phyloP scores from a whole-genome alignment of 2,888 invertebrate species.

The Phengaris alcon region DNA sequence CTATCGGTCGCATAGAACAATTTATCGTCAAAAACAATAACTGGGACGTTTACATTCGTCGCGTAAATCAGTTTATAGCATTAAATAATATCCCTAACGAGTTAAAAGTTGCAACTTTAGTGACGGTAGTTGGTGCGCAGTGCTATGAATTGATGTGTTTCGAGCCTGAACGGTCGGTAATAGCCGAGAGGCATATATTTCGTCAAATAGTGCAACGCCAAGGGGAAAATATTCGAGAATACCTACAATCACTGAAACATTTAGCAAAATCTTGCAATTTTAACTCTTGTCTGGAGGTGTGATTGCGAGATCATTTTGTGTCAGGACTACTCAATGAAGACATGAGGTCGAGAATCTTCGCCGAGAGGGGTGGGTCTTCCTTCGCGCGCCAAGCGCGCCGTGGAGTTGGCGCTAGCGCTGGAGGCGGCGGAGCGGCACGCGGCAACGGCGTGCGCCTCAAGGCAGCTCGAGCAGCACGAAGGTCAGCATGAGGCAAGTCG shows the following conservation, averaged over 20 bases:
- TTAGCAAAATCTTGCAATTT: background rate
- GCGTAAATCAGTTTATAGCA: no score
- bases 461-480: constrained; percentile 25
- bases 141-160: background rate
- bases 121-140: background rate
- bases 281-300: background rate
- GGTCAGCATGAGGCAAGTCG: no score
- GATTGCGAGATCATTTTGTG: constrained; percentile 35
- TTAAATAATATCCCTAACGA: no score
- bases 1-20: no score
- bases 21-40: no score
- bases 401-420: no score
- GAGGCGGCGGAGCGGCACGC: no score
- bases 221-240: no score
- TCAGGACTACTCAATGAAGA: constrained; percentile 35
- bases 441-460: background rate
- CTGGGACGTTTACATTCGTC: no score
- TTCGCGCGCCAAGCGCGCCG: constrained; percentile 34
- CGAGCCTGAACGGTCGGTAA: constrained; percentile 35
- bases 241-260: no score
- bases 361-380: constrained; percentile 37
- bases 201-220: no score
- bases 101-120: background rate
- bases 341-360: constrained; percentile 42
- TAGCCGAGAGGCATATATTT: constrained; percentile 34